These are phyloP conservation scores for Pampusana beccarii DNA, from an alignment of 2,113 vertebrate species.

Conservation along the genomic window DNA sequence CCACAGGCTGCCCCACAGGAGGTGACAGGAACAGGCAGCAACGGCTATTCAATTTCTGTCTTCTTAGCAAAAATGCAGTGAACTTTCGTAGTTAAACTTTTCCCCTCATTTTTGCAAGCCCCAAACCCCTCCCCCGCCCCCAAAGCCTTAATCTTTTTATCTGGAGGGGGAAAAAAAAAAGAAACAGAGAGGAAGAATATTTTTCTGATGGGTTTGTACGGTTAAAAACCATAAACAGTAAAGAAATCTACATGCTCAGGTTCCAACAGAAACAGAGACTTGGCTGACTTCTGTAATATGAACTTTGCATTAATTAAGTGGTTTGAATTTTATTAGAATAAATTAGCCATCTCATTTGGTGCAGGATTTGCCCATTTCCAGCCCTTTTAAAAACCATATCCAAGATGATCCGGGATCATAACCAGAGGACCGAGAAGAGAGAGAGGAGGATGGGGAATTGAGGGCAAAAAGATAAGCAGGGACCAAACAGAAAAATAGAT, in stretches of 20 bases:
- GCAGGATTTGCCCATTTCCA: conserved; percentile 23
- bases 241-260: conserved; percentile 10
- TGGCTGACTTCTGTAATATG: conserved; percentile 55
- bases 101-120: not conserved
- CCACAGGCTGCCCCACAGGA: not conserved
- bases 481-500: not conserved
- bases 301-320: conserved; percentile 61
- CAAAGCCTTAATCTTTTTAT: conserved; percentile 15
- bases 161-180: not conserved
- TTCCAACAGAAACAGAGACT: conserved; percentile 69
- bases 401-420: not conserved
- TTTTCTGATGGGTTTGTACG: conserved; percentile 5
- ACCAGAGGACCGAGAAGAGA: not conserved
- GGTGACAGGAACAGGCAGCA: not conserved
- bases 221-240: conserved; percentile 47
- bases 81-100: not conserved
- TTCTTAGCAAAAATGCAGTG: not conserved
- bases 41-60: not conserved
- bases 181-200: not conserved
- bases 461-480: not conserved
- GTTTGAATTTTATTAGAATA: conserved; percentile 60
- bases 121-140: not conserved
- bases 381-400: not conserved
- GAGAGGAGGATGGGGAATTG: not conserved
- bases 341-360: conserved; percentile 29